phyloP scores from a whole-genome alignment of 2,888 invertebrate species.

The Xylota segnis region DNA sequence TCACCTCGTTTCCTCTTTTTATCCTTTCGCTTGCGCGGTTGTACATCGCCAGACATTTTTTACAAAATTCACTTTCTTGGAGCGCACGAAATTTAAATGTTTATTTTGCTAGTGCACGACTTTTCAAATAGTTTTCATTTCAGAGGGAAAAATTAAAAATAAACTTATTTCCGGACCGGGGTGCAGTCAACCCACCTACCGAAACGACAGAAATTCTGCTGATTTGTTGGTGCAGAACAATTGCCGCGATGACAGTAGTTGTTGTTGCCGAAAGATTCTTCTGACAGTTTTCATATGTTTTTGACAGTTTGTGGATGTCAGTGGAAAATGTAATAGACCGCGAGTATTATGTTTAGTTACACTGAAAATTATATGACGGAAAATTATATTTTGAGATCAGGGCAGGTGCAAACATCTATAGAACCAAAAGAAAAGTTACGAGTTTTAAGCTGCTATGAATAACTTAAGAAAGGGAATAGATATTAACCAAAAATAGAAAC shows the following conservation, averaged over 20 bases:
- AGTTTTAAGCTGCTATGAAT: too few species aligned
- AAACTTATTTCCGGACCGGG: conserved; percentile 67
- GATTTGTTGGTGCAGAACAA: conserved; percentile 16
- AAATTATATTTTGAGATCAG: too few species aligned
- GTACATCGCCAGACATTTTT: conserved; percentile 94
- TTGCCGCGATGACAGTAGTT: conserved; percentile 46
- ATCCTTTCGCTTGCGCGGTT: conserved; percentile 94
- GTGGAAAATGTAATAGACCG: conserved; percentile 25
- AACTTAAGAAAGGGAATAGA: too few species aligned
- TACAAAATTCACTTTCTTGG: conserved; percentile 36
- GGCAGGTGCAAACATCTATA: too few species aligned
- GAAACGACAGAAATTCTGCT: conserved; percentile 50
- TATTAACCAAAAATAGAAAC: too few species aligned
- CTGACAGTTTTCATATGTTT: conserved; percentile 22
- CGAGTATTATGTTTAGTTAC: background rate
- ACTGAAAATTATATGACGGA: too few species aligned
- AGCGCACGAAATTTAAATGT: conserved; percentile 18
- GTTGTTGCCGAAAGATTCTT: conserved; percentile 10
- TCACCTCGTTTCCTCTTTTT: conserved; percentile 92
- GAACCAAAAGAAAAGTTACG: too few species aligned
- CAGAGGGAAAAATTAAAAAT: conserved; percentile 61
- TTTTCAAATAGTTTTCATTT: conserved; percentile 67
- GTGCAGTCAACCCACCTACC: conserved; percentile 50
- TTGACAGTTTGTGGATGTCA: conserved; percentile 2
- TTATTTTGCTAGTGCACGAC: conserved; percentile 17